These are phyloP conservation scores for Diadegma fenestrale DNA, from an alignment of 2,888 invertebrate genomes.

Conservation along the genomic window DNA sequence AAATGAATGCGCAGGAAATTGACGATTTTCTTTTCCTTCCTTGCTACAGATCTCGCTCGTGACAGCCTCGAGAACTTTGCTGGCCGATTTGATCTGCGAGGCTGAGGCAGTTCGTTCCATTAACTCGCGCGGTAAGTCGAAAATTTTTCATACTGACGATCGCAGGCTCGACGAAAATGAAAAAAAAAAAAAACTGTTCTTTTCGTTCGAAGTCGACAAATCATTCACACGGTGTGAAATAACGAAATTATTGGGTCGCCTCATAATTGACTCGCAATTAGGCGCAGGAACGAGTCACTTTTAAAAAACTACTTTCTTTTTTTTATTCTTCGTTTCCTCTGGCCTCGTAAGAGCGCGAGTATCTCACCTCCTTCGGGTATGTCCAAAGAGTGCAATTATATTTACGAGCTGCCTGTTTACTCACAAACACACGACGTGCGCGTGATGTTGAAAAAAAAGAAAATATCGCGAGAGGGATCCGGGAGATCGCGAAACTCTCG, in stretches of 20 bases:
- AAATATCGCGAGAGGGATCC: conserved; percentile 1
- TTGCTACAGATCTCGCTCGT: not conserved
- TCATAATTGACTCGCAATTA: conserved; percentile 67
- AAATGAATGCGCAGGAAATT: not conserved
- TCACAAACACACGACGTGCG: conserved; percentile 15
- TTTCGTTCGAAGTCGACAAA: conserved; percentile 15
- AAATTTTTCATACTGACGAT: conserved; percentile 28
- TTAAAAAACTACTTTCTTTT: conserved; percentile 6
- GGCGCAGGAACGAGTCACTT: conserved; percentile 49
- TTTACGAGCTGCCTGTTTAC: conserved; percentile 20
- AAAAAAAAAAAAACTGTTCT: not conserved
- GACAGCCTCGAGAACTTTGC: not conserved
- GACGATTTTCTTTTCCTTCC: not conserved
- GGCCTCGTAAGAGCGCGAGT: not conserved
- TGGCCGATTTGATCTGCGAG: conserved; percentile 12
- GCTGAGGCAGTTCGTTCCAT: not conserved
- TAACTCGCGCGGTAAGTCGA: conserved; percentile 38
- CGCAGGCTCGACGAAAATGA: not conserved
- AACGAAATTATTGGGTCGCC: conserved; percentile 62
- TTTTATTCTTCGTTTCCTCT: conserved; percentile 30
- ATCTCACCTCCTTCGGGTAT: conserved; percentile 24
- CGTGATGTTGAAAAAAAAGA: conserved; percentile 25
- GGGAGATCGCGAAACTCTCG: not conserved
- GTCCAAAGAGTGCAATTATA: conserved; percentile 56
- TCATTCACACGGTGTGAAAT: conserved; percentile 68